Percentiles rank a stretch among this genome's conserved stretches.
phyloP scores from a whole-genome alignment of 1,140 invertebrate species.

The Trichonephila clavipes region DNA sequence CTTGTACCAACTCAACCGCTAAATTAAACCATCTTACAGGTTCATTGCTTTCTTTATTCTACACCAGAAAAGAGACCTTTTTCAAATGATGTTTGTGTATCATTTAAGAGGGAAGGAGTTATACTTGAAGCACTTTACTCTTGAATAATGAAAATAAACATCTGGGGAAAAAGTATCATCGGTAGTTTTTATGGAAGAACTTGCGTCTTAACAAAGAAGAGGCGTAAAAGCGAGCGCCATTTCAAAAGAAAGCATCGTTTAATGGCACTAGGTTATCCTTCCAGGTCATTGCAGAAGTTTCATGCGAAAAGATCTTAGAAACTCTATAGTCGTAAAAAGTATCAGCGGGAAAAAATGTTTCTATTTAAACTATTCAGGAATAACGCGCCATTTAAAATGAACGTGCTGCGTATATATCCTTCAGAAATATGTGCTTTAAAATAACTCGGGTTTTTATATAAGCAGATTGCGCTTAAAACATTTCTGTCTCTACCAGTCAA shows the following conservation, averaged over 20 bases:
- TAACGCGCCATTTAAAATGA: constrained; percentile 48
- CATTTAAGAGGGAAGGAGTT: constrained; percentile 24
- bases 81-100: constrained; percentile 49
- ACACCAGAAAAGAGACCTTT: neutral
- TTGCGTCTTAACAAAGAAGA: constrained; percentile 48
- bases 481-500: neutral
- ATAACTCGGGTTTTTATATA: neutral
- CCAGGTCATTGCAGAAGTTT: constrained; percentile 52
- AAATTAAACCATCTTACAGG: constrained; percentile 33
- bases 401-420: constrained; percentile 40
- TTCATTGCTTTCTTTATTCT: neutral
- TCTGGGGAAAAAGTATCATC: neutral
- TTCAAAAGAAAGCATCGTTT: constrained; percentile 48
- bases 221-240: constrained; percentile 48
- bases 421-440: neutral
- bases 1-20: constrained; percentile 24
- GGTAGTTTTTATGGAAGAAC: constrained; percentile 43
- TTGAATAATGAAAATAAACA: constrained; percentile 56
- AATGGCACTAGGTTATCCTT: constrained; percentile 54
- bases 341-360: constrained; percentile 10
- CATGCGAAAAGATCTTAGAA: constrained; percentile 17
- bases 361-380: constrained; percentile 51
- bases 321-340: constrained; percentile 57
- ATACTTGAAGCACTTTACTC: constrained; percentile 16
- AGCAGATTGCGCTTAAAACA: neutral